A percentile compares a stretch with the other conserved stretches of the same genome.
These are phyloP conservation scores for Axinella damicornis DNA, from an alignment of 37 sponge, comb jelly and placozoan species.

Conservation along the genomic window DNA sequence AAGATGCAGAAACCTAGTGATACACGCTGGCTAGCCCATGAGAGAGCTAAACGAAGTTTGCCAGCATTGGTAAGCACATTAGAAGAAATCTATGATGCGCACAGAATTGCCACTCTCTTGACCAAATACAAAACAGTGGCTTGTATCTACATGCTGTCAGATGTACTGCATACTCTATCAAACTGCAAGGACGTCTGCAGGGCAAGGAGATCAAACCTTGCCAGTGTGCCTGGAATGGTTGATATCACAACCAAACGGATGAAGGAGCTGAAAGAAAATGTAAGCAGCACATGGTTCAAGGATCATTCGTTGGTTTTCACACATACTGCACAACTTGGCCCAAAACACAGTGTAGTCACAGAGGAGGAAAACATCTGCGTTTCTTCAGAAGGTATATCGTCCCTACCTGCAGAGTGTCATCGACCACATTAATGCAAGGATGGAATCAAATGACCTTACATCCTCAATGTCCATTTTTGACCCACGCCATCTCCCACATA, in stretches of 20 bases:
- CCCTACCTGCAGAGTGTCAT: slow-evolving; percentile 28
- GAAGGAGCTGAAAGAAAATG: slow-evolving; percentile 26
- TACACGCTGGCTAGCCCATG: slow-evolving; percentile 40
- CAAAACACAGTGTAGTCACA: slow-evolving; percentile 10
- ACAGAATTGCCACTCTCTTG: slow-evolving; percentile 5
- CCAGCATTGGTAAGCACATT: slow-evolving; percentile 35
- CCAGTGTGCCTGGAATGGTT: slow-evolving; percentile 19
- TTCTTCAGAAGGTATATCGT: slow-evolving; percentile 31
- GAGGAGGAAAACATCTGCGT: slow-evolving; percentile 1
- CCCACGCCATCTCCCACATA: slow-evolving; percentile 45
- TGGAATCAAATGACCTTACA: slow-evolving; percentile 17
- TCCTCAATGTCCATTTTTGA: slow-evolving; percentile 62
- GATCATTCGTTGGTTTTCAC: slow-evolving; percentile 28
- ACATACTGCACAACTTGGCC: slow-evolving; percentile 31
- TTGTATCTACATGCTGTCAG: slow-evolving; percentile 26
- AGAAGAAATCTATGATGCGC: slow-evolving; percentile 17
- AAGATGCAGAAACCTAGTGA: slow-evolving; percentile 54
- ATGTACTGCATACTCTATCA: slow-evolving; percentile 13
- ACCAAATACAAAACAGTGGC: slow-evolving; percentile 13
- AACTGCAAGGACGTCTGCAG: slow-evolving; percentile 29
- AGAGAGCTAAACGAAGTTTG: slow-evolving; percentile 45
- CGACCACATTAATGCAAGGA: background rate
- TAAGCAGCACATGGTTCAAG: slow-evolving; percentile 25
- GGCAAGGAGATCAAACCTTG: slow-evolving; percentile 26
- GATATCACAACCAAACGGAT: background rate